These are phyloP conservation scores for Mus caroli DNA, from an alignment of 2,797 vertebrate species.

Conservation along the genomic window DNA sequence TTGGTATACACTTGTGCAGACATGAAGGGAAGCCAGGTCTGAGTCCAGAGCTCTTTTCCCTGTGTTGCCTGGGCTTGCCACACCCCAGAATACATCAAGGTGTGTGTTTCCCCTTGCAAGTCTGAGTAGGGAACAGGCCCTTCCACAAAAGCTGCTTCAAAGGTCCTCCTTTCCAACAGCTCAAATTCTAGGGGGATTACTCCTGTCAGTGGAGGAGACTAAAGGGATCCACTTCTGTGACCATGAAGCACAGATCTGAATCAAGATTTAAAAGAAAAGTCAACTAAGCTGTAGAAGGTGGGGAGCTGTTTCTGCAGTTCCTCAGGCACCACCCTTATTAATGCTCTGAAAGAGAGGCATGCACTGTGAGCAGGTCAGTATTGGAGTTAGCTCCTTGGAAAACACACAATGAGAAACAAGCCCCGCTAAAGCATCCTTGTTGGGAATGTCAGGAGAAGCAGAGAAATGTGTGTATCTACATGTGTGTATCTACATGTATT, in stretches of 20 bases:
- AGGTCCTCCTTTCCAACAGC: constrained; percentile 68
- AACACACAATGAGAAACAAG: background rate
- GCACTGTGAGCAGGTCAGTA: background rate
- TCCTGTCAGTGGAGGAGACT: constrained; percentile 76
- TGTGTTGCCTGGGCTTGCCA: fast-evolving
- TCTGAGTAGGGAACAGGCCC: no score
- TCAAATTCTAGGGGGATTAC: constrained; percentile 83
- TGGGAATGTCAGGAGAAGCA: background rate
- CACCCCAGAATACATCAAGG: background rate
- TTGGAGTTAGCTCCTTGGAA: background rate
- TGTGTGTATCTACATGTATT: background rate
- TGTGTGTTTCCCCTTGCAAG: background rate
- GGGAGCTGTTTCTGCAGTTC: fast-evolving
- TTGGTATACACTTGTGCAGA: background rate
- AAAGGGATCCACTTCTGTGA: constrained; percentile 78
- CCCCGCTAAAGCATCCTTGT: background rate
- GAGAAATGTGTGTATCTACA: background rate
- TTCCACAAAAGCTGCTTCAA: background rate
- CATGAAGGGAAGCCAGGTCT: no score
- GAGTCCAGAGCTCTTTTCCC: background rate
- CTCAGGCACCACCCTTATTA: background rate
- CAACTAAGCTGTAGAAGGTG: constrained; percentile 37
- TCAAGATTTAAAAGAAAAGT: constrained; percentile 78
- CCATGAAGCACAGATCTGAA: constrained; percentile 81
- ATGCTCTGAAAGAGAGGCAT: background rate